phyloP scores from a whole-genome alignment of 2,113 vertebrate genomes.

The Plectropomus leopardus region DNA sequence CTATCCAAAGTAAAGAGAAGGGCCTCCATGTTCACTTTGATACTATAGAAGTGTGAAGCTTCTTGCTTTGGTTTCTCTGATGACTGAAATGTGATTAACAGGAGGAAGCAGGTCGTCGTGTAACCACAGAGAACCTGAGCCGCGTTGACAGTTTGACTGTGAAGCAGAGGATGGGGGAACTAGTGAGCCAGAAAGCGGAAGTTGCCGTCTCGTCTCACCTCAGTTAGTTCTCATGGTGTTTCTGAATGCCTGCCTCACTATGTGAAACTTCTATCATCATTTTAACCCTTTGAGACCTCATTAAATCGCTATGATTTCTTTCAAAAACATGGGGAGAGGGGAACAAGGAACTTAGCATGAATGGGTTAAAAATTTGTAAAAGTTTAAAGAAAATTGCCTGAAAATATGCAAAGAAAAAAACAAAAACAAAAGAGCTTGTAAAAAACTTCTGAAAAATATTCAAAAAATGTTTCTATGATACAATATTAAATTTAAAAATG shows the following conservation, averaged over 20 bases:
- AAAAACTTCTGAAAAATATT: no score
- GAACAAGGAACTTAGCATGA: no score
- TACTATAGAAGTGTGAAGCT: neutral
- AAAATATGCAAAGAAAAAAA: no score
- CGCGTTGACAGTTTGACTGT: neutral
- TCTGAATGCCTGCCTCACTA: neutral
- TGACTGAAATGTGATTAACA: neutral
- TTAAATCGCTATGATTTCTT: no score
- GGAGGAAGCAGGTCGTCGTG: neutral
- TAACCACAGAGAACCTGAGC: slow-evolving; percentile 12
- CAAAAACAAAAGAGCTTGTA: no score
- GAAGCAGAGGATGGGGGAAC: slow-evolving; percentile 25
- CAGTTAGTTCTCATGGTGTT: neutral
- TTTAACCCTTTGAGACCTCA: no score
- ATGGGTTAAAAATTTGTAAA: no score
- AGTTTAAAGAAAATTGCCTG: no score
- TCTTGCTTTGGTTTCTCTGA: neutral
- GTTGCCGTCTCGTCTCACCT: neutral
- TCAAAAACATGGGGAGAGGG: no score
- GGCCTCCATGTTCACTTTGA: neutral
- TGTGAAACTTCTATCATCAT: neutral
- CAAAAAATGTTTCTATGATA: no score
- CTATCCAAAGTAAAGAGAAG: no score
- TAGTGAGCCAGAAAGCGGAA: slow-evolving; percentile 34
- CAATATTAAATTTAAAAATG: no score